Evolutionary conservation across 2,888 invertebrate genomes (phyloP).

Genomic region (Orchesellides sinensis): DNA sequence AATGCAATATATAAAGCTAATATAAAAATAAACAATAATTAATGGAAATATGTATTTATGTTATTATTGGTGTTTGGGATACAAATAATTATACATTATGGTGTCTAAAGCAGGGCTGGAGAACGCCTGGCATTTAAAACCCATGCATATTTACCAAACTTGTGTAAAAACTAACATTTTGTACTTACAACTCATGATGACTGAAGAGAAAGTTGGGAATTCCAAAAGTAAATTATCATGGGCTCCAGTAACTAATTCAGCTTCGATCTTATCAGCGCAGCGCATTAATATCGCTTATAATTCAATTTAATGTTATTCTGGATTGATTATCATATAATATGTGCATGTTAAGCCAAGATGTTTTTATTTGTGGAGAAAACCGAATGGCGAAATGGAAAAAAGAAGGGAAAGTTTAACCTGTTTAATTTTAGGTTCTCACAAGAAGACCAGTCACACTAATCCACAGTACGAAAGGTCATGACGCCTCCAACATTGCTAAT

Average conservation of each 20-base stretch:
- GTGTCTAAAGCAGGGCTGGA: too few relatives aligned
- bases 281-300: not conserved
- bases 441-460: constrained; percentile 72
- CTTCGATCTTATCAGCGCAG: too few relatives aligned
- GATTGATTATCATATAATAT: not conserved
- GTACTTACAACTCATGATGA: too few relatives aligned
- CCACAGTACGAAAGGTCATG: constrained; percentile 73
- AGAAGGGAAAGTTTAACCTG: constrained; percentile 4
- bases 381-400: not conserved
- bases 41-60: too few relatives aligned
- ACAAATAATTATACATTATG: too few relatives aligned
- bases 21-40: not conserved
- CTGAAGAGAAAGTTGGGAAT: too few relatives aligned
- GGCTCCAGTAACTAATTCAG: too few relatives aligned
- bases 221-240: too few relatives aligned
- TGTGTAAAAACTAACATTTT: too few relatives aligned
- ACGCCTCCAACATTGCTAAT: constrained; percentile 71
- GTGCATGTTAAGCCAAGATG: not conserved
- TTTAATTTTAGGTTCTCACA: constrained; percentile 66
- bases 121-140: too few relatives aligned
- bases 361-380: not conserved
- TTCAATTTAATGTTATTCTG: not conserved
- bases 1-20: not conserved
- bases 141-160: too few relatives aligned
- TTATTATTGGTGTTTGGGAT: too few relatives aligned